phyloP scores from a whole-genome alignment of 2,113 vertebrate genomes.

The Scopus umbretta region DNA sequence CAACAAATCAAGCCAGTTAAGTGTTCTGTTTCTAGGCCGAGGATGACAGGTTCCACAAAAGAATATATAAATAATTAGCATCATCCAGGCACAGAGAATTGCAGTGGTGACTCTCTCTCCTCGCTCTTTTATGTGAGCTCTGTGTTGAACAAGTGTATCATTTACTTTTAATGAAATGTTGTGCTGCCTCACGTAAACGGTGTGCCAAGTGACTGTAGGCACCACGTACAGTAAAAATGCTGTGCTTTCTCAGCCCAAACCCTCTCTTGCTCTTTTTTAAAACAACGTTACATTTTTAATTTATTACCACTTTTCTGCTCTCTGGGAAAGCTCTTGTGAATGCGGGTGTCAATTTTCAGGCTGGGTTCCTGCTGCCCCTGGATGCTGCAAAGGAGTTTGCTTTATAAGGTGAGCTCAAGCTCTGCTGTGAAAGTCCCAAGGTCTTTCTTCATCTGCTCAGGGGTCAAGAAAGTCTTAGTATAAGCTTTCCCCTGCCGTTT shows the following conservation, averaged over 20 bases:
- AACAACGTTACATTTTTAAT: constrained; percentile 15
- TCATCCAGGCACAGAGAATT: background rate
- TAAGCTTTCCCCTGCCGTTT: background rate
- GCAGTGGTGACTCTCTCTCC: background rate
- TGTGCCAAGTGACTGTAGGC: background rate
- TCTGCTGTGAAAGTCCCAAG: background rate
- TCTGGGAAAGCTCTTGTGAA: constrained; percentile 12
- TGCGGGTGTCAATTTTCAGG: background rate
- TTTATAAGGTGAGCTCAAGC: constrained; percentile 29
- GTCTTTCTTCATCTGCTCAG: background rate
- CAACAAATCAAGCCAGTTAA: background rate
- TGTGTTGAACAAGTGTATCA: background rate
- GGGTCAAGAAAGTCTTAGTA: background rate
- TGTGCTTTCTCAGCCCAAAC: background rate
- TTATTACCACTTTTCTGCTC: background rate
- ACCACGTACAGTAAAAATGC: background rate
- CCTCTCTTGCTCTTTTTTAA: background rate
- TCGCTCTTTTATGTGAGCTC: background rate
- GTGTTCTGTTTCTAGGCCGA: background rate
- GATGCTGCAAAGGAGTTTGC: background rate
- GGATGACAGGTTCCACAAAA: background rate
- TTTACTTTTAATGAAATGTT: background rate
- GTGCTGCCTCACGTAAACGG: background rate
- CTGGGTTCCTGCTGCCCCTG: background rate
- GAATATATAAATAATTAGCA: constrained; percentile 7